phyloP scores from a whole-genome alignment of 2,888 invertebrate genomes.

The Lomographa bimaculata region DNA sequence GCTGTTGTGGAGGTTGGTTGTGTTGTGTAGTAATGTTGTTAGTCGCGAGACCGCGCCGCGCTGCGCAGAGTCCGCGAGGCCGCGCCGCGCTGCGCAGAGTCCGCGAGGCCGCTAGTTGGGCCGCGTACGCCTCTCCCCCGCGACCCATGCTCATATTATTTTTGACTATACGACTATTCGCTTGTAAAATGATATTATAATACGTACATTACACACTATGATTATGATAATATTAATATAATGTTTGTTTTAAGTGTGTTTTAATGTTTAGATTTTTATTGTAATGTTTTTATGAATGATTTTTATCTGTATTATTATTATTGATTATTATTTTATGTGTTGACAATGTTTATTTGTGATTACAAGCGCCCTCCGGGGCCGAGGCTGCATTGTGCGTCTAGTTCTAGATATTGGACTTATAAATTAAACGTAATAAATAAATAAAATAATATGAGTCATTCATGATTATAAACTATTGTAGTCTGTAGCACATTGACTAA shows the following conservation, averaged over 20 bases:
- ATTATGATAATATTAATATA: slow-evolving; percentile 83
- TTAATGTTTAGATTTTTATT: slow-evolving; percentile 84
- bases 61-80: slow-evolving; percentile 4
- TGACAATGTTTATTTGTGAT: slow-evolving; percentile 82
- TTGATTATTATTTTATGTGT: slow-evolving; percentile 84
- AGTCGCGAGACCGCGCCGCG: slow-evolving; percentile 1
- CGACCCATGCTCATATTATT: slow-evolving; percentile 78
- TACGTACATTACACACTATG: slow-evolving; percentile 81
- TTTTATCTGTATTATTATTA: slow-evolving; percentile 83
- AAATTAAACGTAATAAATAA: slow-evolving; percentile 76
- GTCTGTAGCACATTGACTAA: slow-evolving; percentile 82
- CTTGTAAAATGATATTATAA: slow-evolving; percentile 78
- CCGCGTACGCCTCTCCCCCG: slow-evolving; percentile 62
- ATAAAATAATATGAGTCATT: slow-evolving; percentile 78
- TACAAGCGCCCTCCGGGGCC: slow-evolving; percentile 67
- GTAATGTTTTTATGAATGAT: slow-evolving; percentile 84
- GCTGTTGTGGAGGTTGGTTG: slow-evolving; percentile 2
- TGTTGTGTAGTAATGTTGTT: slow-evolving; percentile 21
- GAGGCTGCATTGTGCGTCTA: slow-evolving; percentile 72
- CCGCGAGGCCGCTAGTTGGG: slow-evolving; percentile 26
- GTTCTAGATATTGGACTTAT: slow-evolving; percentile 71
- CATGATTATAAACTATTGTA: slow-evolving; percentile 79
- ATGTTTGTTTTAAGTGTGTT: slow-evolving; percentile 84
- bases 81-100: slow-evolving; percentile 24
- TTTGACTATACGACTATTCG: slow-evolving; percentile 82